Evolutionary conservation across 1,140 invertebrate species (phyloP), one percentile per base, ranked within the genome.

Genomic region (Metopolophium dirhodum): DNA sequence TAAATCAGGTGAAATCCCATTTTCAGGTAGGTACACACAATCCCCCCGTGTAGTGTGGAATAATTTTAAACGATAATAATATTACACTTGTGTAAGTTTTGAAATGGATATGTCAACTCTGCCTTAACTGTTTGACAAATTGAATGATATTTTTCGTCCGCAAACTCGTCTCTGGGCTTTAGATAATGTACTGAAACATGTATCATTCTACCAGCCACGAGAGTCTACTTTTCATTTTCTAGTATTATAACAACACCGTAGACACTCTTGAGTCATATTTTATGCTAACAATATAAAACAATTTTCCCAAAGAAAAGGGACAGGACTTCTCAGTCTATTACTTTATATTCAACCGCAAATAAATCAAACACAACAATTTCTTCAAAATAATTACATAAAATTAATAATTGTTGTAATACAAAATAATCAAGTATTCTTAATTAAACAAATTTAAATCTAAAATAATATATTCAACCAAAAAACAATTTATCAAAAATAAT

Each of bases 71-170:
- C 91, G 68, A 82, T 92, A 92, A 37, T 92, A 82, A 83, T 92
- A 92, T 82, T 77, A 49, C 47, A 82, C 45, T 23, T 8, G 45
- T 92, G 68, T 49, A 92, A 82, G 61, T 92, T 92, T 91, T 83
- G 45, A 92, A 92, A 92, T 92, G 41, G 68, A 92, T 92, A 92
- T 92, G 91, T 92, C 91, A 92, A 92, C 91, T 92, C 22, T 83
- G 77, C 51, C 68, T 92, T 82, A 83, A 82, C 68, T 30, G 61
- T 82, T 77, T 92, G 91, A 92, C 91, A 92, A 92, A 92, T 92
- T 83, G 68, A 92, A 92, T 83, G 61, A 51, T 92, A 92, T 92
- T 83, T 92, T 83, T 92, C 77, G 47, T 83, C 41, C 7, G n/a
- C 2, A 77, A 92, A 92, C 68, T 35, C 77, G n/a, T 35, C 68